phyloP scores from a whole-genome alignment of 1,140 invertebrate species.

The Diplogasteroides magnus region DNA sequence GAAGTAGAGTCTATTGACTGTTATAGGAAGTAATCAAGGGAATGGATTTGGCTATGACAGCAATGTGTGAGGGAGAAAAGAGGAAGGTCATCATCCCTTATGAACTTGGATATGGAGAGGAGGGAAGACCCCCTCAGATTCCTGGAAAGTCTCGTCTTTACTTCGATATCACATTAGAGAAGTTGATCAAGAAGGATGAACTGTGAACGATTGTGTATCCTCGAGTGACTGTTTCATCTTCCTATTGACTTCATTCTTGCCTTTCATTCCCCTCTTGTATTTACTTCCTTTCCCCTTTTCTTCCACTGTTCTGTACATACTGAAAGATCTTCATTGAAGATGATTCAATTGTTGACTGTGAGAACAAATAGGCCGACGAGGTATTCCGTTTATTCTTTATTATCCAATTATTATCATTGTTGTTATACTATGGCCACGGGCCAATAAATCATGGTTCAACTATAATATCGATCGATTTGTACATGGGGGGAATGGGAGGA shows the following conservation, averaged over 20 bases:
- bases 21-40: constrained; percentile 45
- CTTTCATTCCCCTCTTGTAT: not conserved
- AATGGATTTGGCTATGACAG: constrained; percentile 53
- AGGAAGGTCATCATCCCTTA: constrained; percentile 50
- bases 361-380: too few species aligned
- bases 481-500: too few species aligned
- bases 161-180: constrained; percentile 53
- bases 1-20: not conserved
- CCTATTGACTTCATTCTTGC: not conserved
- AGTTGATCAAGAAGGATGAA: constrained; percentile 50
- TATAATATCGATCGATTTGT: too few species aligned
- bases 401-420: too few species aligned
- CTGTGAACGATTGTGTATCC: constrained; percentile 28
- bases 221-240: not conserved
- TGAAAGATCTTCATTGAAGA: too few species aligned
- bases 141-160: constrained; percentile 49
- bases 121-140: constrained; percentile 36
- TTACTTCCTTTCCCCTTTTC: not conserved
- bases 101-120: constrained; percentile 37
- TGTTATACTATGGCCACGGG: too few species aligned
- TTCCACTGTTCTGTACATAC: too few species aligned
- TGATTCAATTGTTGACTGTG: too few species aligned
- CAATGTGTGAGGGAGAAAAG: constrained; percentile 53
- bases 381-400: too few species aligned
- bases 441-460: too few species aligned